A percentile compares a stretch with the other conserved stretches of the same genome.
Evolutionary conservation across 2,113 vertebrate genomes (phyloP).

Genomic region (Engystomops pustulosus): DNA sequence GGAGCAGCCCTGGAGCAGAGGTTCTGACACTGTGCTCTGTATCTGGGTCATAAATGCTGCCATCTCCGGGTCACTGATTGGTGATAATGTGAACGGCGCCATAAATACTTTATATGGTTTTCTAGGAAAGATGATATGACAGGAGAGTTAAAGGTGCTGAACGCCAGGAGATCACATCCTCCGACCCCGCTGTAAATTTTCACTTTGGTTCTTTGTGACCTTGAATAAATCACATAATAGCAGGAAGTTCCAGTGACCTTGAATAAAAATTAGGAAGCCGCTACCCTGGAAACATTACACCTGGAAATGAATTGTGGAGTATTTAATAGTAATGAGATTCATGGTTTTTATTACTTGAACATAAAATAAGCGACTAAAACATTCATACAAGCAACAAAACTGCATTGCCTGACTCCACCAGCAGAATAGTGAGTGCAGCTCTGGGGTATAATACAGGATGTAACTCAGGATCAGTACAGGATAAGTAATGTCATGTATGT

Average conservation of each 20-base stretch:
- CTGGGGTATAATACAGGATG: too few relatives aligned
- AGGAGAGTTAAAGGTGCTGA: background rate
- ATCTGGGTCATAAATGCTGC: background rate
- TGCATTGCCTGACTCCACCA: too few relatives aligned
- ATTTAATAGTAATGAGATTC: too few relatives aligned
- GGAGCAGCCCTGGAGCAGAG: background rate
- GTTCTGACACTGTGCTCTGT: background rate
- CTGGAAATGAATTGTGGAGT: too few relatives aligned
- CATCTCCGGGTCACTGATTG: constrained; percentile 10
- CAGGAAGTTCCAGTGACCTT: background rate
- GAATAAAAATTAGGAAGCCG: background rate
- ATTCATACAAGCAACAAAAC: too few relatives aligned
- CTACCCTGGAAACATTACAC: too few relatives aligned
- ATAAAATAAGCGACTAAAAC: too few relatives aligned
- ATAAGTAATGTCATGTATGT: too few relatives aligned
- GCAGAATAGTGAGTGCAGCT: too few relatives aligned
- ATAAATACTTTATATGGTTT: constrained; percentile 17
- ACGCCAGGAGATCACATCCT: background rate
- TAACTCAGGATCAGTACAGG: too few relatives aligned
- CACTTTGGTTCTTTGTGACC: background rate
- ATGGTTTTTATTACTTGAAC: too few relatives aligned
- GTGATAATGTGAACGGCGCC: background rate
- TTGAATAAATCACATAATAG: background rate
- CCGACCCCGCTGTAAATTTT: background rate
- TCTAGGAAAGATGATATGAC: background rate